A percentile compares a stretch with the other conserved stretches of the same genome.
Conservation (phyloP, 2,888 invertebrate species). For the Caenorhabditis japonica region DNA sequence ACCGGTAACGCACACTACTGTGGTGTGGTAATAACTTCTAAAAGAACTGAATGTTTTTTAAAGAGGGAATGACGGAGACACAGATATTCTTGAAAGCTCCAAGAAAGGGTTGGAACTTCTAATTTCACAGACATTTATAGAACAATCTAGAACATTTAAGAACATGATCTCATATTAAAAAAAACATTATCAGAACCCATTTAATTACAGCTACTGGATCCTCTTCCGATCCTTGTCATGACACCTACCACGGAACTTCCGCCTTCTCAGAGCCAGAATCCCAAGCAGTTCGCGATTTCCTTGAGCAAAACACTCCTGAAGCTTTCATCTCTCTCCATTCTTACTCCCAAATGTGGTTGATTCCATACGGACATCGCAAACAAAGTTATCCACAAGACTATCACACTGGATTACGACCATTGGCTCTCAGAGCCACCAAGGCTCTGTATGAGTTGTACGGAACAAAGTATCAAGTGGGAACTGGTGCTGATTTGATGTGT, state of each 20-base stretch:
- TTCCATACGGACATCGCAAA: slow-evolving; percentile 75
- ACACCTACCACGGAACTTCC: slow-evolving; percentile 74
- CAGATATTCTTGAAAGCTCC: too few relatives aligned
- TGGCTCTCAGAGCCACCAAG: slow-evolving; percentile 73
- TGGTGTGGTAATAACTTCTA: too few relatives aligned
- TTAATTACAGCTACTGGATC: slow-evolving; percentile 63
- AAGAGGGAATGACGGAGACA: too few relatives aligned
- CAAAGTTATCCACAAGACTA: slow-evolving; percentile 74
- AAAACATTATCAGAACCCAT: too few relatives aligned
- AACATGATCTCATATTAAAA: too few relatives aligned
- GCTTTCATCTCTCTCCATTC: slow-evolving; percentile 75
- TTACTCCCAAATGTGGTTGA: slow-evolving; percentile 76
- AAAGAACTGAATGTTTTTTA: too few relatives aligned
- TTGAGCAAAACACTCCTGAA: slow-evolving; percentile 72
- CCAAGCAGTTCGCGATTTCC: slow-evolving; percentile 72
- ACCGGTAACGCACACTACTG: too few relatives aligned
- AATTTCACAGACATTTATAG: too few relatives aligned
- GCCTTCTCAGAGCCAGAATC: slow-evolving; percentile 77
- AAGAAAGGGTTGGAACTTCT: too few relatives aligned
- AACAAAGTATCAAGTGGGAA: slow-evolving; percentile 77
- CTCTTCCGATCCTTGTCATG: slow-evolving; percentile 72
- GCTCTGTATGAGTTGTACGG: slow-evolving; percentile 74
- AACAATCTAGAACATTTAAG: too few relatives aligned
- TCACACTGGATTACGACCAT: slow-evolving; percentile 70
- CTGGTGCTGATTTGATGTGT: slow-evolving; percentile 77